A percentile compares a stretch with the other conserved stretches of the same genome.
Conservation (phyloP, 2,113 vertebrate genomes). For the Megatriorchis doriae region DNA sequence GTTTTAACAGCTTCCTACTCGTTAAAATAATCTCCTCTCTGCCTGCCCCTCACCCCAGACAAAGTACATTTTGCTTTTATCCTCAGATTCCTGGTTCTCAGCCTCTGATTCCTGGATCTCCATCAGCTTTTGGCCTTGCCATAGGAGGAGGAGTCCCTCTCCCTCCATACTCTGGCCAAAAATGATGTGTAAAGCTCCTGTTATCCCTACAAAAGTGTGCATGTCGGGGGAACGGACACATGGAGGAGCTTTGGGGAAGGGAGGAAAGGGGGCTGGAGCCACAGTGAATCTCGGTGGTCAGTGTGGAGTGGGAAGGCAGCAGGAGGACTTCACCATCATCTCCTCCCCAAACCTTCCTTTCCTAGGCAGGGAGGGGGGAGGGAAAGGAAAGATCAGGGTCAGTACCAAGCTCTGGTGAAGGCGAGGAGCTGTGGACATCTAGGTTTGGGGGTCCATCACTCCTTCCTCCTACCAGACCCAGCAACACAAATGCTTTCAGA, state of each 20-base stretch:
- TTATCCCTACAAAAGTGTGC: too few relatives aligned
- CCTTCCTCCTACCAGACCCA: neutral
- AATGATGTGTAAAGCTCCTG: neutral
- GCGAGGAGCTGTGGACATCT: neutral
- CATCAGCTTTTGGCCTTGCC: neutral
- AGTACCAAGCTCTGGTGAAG: neutral
- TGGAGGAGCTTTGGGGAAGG: neutral
- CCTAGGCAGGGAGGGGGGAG: fast-evolving
- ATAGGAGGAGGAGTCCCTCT: neutral
- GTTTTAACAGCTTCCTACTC: neutral
- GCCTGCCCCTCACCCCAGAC: too few relatives aligned
- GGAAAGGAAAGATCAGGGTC: neutral
- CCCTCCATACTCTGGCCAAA: neutral
- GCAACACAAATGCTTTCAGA: neutral
- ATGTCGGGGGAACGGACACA: fast-evolving
- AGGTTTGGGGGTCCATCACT: neutral
- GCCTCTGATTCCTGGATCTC: neutral
- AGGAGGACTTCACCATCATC: neutral
- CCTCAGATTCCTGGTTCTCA: neutral
- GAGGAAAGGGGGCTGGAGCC: fast-evolving
- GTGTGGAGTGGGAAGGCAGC: neutral
- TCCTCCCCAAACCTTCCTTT: neutral
- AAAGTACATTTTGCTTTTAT: neutral
- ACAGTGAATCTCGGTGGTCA: fast-evolving
- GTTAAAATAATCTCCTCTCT: neutral